Percentiles rank a stretch among this genome's conserved stretches.
Evolutionary conservation across 2,113 vertebrate genomes (phyloP).

Genomic region (Cyanoramphus novaezelandiae): DNA sequence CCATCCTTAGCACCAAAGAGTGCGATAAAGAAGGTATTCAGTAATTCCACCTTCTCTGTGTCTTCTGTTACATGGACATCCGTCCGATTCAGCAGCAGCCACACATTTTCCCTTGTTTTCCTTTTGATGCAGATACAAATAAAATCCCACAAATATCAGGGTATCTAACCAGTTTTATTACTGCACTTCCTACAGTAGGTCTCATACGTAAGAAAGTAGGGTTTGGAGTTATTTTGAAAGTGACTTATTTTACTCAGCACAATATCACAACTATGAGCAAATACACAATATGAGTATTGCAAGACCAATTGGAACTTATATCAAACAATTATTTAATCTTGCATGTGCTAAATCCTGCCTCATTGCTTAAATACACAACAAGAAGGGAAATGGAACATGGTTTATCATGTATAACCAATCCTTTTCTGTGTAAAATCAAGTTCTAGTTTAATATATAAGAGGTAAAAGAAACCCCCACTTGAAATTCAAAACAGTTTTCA

Average conservation of each 20-base stretch:
- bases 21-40: not conserved
- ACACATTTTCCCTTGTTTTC: not conserved
- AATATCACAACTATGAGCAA: not conserved
- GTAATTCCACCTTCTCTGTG: not conserved
- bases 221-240: not conserved
- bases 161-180: not conserved
- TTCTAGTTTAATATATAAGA: not conserved
- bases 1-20: not conserved
- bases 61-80: not conserved
- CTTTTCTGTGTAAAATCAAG: not conserved
- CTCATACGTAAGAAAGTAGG: not conserved
- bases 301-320: not conserved
- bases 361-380: not conserved
- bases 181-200: not conserved
- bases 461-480: not conserved
- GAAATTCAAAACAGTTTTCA: not conserved
- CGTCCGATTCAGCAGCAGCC: not conserved
- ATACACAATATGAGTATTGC: not conserved
- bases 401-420: not conserved
- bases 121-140: not conserved
- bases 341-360: not conserved
- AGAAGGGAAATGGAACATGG: not conserved
- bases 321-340: not conserved
- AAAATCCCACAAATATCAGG: not conserved
- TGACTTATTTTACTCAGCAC: not conserved